Percentiles rank a stretch among this genome's conserved stretches.
These are phyloP conservation scores for Oryzias woworae DNA, from an alignment of 2,113 vertebrate species.

Conservation along the genomic window DNA sequence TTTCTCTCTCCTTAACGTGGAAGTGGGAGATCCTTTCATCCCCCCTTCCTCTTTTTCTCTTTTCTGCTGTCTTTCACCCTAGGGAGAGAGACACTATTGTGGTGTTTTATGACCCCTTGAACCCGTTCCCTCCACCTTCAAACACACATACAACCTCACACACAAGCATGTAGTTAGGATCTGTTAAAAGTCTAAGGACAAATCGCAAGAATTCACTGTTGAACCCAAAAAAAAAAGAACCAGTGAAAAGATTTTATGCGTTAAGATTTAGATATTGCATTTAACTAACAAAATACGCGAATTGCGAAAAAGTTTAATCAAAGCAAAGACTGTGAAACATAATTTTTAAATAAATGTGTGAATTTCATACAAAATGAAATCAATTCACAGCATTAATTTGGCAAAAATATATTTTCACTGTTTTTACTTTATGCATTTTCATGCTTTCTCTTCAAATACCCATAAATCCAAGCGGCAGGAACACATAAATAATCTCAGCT, in stretches of 20 bases:
- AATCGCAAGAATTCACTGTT: not conserved
- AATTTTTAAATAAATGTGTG: too few relatives aligned
- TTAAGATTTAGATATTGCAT: too few relatives aligned
- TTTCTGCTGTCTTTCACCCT: conserved; percentile 64
- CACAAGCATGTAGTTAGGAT: conserved; percentile 38
- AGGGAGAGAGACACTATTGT: conserved; percentile 71
- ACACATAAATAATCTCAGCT: conserved; percentile 21
- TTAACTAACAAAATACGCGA: too few relatives aligned
- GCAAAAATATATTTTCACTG: too few relatives aligned
- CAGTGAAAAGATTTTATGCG: too few relatives aligned
- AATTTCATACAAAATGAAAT: too few relatives aligned
- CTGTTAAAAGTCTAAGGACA: conserved; percentile 16
- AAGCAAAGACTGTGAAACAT: too few relatives aligned
- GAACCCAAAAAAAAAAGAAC: too few relatives aligned
- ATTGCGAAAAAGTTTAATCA: too few relatives aligned
- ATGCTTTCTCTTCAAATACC: too few relatives aligned
- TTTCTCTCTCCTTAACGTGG: conserved; percentile 52
- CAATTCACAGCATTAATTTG: too few relatives aligned
- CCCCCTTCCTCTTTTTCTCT: conserved; percentile 47
- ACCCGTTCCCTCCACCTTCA: conserved; percentile 41
- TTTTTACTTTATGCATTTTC: too few relatives aligned
- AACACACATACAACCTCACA: conserved; percentile 32
- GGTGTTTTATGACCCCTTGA: conserved; percentile 68
- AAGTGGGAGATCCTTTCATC: conserved; percentile 76
- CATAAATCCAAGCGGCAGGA: conserved; percentile 1